These are phyloP conservation scores for Plodia interpunctella DNA, from an alignment of 1,140 invertebrate genomes.

Conservation along the genomic window DNA sequence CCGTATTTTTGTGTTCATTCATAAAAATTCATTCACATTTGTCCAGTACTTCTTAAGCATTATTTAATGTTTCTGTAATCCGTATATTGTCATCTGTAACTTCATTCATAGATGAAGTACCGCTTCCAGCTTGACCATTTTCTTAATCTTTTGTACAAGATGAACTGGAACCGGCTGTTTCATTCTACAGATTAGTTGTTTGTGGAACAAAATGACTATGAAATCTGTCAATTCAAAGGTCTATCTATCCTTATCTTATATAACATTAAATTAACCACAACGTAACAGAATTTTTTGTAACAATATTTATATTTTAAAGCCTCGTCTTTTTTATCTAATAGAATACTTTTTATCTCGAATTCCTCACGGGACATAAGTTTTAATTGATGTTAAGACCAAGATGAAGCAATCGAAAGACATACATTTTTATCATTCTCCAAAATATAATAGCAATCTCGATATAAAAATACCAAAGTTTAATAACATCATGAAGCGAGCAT, in stretches of 20 bases:
- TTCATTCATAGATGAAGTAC: conserved; percentile 10
- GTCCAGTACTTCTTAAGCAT: conserved; percentile 13
- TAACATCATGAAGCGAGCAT: conserved; percentile 31
- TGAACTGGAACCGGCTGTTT: neutral
- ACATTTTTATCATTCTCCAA: neutral
- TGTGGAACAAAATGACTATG: too few relatives aligned
- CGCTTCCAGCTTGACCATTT: neutral
- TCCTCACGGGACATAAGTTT: too few relatives aligned
- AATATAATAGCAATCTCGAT: conserved; percentile 13
- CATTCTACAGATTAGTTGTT: too few relatives aligned
- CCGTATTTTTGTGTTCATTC: conserved; percentile 12
- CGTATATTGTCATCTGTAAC: conserved; percentile 9
- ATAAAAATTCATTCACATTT: conserved; percentile 14
- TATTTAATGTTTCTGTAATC: conserved; percentile 11
- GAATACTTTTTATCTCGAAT: too few relatives aligned
- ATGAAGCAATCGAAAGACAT: neutral
- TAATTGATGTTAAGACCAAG: too few relatives aligned
- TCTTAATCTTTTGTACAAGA: neutral
- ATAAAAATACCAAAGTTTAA: conserved; percentile 38
- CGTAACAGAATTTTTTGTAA: too few relatives aligned
- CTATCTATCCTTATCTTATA: too few relatives aligned
- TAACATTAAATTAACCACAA: too few relatives aligned
- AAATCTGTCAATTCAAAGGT: too few relatives aligned
- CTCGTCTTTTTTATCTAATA: too few relatives aligned
- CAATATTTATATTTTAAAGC: too few relatives aligned